These are phyloP conservation scores for Choreutis nemorana DNA, from an alignment of 2,888 invertebrate genomes.

Conservation along the genomic window DNA sequence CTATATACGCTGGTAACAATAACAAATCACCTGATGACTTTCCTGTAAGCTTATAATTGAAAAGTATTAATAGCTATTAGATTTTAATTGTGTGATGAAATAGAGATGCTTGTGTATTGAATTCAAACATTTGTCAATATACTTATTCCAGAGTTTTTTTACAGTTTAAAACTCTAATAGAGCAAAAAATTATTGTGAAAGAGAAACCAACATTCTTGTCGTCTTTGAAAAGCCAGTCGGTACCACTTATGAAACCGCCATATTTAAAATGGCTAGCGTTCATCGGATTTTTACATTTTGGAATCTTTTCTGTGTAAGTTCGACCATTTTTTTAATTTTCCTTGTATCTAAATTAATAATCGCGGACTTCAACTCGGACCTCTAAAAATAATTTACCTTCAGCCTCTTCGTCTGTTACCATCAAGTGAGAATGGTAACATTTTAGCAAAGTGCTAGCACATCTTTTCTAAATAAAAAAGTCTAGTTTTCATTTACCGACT, in stretches of 20 bases:
- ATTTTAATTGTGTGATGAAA: background rate
- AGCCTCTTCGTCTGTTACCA: too few relatives aligned
- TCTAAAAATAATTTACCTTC: too few relatives aligned
- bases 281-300: conserved; percentile 65
- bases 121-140: background rate
- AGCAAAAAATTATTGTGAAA: conserved; percentile 16
- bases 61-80: background rate
- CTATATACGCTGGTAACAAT: conserved; percentile 64
- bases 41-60: conserved; percentile 37
- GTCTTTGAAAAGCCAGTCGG: conserved; percentile 59
- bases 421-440: too few relatives aligned
- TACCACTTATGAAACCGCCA: conserved; percentile 60
- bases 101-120: background rate
- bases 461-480: too few relatives aligned
- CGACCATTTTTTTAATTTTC: background rate
- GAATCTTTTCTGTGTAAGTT: conserved; percentile 72
- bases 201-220: conserved; percentile 26
- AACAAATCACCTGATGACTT: conserved; percentile 41
- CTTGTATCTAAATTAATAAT: too few relatives aligned
- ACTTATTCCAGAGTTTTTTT: conserved; percentile 11
- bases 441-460: too few relatives aligned
- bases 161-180: conserved; percentile 34
- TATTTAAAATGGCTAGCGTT: conserved; percentile 60
- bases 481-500: too few relatives aligned
- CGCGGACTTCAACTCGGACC: too few relatives aligned